Evolutionary conservation across 2,113 vertebrate genomes (phyloP).

Genomic region (Climacteris rufus): DNA sequence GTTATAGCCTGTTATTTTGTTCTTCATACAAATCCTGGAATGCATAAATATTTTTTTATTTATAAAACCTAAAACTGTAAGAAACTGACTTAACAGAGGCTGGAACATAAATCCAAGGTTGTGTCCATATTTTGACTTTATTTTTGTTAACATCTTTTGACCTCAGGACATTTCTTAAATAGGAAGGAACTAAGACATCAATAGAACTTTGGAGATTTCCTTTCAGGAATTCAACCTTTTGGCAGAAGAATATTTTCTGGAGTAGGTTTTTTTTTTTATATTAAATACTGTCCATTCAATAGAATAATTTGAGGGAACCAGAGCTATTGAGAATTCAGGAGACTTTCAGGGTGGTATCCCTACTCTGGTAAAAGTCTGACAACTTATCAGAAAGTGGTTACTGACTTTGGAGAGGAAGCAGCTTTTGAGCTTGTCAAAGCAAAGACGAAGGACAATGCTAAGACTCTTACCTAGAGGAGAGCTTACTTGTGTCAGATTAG

Average conservation of each 20-base stretch:
- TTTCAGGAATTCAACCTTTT: neutral
- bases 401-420: neutral
- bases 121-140: neutral
- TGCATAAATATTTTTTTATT: neutral
- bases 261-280: neutral
- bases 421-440: neutral
- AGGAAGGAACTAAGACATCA: neutral
- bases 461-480: neutral
- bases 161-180: neutral
- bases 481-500: neutral
- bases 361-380: neutral
- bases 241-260: neutral
- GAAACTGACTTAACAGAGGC: neutral
- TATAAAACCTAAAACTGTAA: neutral
- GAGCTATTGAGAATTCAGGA: neutral
- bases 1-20: neutral
- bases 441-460: neutral
- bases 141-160: neutral
- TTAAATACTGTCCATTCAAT: neutral
- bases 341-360: neutral
- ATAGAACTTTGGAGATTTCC: neutral
- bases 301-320: neutral
- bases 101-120: neutral
- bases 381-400: neutral
- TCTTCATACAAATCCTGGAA: neutral